A percentile compares a stretch with the other conserved stretches of the same genome.
Conservation (phyloP, 1,140 invertebrate species). For the Halictus rubicundus region DNA sequence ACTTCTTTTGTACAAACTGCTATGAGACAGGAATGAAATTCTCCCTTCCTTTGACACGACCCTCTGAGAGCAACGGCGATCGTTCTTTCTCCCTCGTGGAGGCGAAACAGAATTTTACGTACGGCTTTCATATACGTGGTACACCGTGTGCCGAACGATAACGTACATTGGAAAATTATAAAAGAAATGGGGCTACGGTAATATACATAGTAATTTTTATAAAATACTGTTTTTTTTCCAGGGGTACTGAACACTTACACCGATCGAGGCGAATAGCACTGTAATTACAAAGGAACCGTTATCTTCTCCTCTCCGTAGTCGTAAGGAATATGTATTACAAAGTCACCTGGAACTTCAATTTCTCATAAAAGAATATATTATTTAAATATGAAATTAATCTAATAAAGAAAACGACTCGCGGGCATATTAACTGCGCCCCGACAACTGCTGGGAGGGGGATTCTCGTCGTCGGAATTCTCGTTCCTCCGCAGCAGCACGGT, state of each 20-base stretch:
- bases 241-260: conserved; percentile 5
- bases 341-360: conserved; percentile 19
- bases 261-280: conserved; percentile 21
- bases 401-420: conserved; percentile 65
- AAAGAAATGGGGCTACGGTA: background rate
- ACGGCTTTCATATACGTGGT: background rate
- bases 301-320: conserved; percentile 2
- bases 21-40: background rate
- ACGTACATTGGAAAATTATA: background rate
- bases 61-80: background rate
- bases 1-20: background rate
- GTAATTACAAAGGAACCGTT: conserved; percentile 30
- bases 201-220: conserved; percentile 24
- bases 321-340: conserved; percentile 40
- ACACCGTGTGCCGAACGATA: background rate
- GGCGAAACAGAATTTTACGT: background rate
- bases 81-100: background rate
- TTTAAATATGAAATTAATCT: conserved; percentile 15
- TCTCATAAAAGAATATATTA: conserved; percentile 31
- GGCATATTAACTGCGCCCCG: conserved; percentile 66
- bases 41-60: background rate
- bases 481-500: conserved; percentile 45
- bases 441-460: conserved; percentile 73
- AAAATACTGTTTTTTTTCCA: conserved; percentile 18
- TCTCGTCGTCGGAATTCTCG: conserved; percentile 73